phyloP scores from a whole-genome alignment of 2,888 invertebrate species.

The Branchinecta sandiegonensis region DNA sequence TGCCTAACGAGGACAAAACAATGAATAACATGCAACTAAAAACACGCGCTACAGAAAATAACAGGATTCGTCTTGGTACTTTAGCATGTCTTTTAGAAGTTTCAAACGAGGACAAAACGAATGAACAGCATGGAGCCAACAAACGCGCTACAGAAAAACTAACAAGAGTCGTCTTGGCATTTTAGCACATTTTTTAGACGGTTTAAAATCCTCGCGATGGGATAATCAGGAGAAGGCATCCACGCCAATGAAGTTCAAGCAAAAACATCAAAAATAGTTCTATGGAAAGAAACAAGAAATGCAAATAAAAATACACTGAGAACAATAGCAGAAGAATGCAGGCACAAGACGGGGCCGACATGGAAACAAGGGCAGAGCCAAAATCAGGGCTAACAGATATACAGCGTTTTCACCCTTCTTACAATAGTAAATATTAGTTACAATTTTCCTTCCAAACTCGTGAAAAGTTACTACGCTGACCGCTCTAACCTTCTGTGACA shows the following conservation, averaged over 20 bases:
- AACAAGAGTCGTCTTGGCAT: conserved; percentile 20
- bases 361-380: conserved; percentile 13
- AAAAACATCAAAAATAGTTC: no score
- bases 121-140: conserved; percentile 29
- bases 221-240: no score
- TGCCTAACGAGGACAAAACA: conserved; percentile 44
- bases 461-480: no score
- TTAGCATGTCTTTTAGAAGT: no score
- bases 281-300: conserved; percentile 31
- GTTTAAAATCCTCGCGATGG: no score
- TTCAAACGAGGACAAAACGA: conserved; percentile 26
- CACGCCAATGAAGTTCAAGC: no score
- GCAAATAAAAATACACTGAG: conserved; percentile 30
- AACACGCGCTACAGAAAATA: conserved; percentile 28
- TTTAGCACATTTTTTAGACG: no score
- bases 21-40: conserved; percentile 21
- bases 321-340: conserved; percentile 25
- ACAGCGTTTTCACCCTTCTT: no score
- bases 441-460: no score
- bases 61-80: conserved; percentile 18
- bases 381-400: no score
- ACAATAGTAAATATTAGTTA: no score
- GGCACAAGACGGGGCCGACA: conserved; percentile 23
- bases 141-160: conserved; percentile 29
- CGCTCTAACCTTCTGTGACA: no score